A percentile compares a stretch with the other conserved stretches of the same genome.
phyloP scores from a whole-genome alignment of 1,140 invertebrate species.

The Tetranychus urticae region DNA sequence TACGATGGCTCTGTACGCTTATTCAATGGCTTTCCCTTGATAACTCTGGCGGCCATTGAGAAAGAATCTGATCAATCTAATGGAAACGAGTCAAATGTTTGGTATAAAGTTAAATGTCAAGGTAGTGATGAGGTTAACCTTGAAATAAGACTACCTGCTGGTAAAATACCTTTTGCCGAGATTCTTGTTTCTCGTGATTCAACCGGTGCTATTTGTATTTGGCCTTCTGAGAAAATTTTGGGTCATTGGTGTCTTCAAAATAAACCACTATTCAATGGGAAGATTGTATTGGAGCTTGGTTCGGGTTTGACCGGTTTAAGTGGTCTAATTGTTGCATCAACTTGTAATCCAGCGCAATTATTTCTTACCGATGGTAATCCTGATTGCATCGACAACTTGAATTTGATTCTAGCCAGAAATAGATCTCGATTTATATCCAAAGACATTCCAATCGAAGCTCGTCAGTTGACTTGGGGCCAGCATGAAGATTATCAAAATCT shows the following conservation, averaged over 20 bases:
- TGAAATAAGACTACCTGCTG: conserved; percentile 6
- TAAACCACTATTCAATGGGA: conserved; percentile 30
- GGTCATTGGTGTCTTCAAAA: conserved; percentile 45
- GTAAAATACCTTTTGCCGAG: conserved; percentile 15
- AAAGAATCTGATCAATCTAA: too few relatives aligned
- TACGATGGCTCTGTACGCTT: too few relatives aligned
- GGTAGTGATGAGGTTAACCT: neutral
- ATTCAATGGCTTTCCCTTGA: too few relatives aligned
- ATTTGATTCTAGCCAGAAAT: conserved; percentile 7
- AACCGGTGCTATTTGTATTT: conserved; percentile 66
- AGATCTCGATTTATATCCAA: conserved; percentile 5
- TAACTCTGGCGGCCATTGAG: too few relatives aligned
- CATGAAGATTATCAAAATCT: conserved; percentile 13
- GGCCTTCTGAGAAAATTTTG: conserved; percentile 66
- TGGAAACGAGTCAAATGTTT: too few relatives aligned
- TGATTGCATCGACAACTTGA: conserved; percentile 35
- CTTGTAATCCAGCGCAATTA: conserved; percentile 17
- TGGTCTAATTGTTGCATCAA: conserved; percentile 33
- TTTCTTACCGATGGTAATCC: conserved; percentile 50
- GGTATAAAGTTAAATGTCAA: too few relatives aligned
- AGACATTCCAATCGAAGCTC: conserved; percentile 5
- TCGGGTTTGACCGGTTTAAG: conserved; percentile 64
- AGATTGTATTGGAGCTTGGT: conserved; percentile 47
- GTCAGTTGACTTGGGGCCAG: conserved; percentile 17
- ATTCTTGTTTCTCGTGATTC: conserved; percentile 58